Evolutionary conservation across 1,140 invertebrate species (phyloP), one percentile per base, ranked within the genome.

Genomic region (Myzus persicae): DNA sequence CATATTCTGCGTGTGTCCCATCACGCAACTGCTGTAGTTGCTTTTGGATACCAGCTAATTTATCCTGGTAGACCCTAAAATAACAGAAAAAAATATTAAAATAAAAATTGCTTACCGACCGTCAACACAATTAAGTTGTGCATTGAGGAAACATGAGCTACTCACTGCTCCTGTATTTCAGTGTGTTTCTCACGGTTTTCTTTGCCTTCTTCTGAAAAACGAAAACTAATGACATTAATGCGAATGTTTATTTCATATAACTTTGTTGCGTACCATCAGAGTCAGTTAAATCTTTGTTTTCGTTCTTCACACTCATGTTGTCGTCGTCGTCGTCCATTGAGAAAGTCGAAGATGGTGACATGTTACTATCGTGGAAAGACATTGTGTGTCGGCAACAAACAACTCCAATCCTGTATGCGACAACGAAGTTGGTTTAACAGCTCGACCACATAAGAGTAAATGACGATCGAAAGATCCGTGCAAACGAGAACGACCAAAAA

Each of bases 21-120:
- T 98, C 98, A 94, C 98, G 97, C 7, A 99, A 95, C 94, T 99
- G 98, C 94, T 98, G 97, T 40, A 99, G 94, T 94, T 98, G 98
- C 94, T 98, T 98, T 95, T 99, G 99, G 20, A 99, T 95, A 95
- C 96, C 97, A 1, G 97, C 97, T 93, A 99, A 95, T 95, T 99
- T 99, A 95, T 99, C 98, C 95, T 98, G 98, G 95, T 99, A 99
- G 96, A 99, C 98, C 95, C 93, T 93, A 44, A n/a, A 48, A 48
- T 36, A 1, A 91, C 18, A 36, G 44, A 51, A n/a, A 44, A 44
- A 40, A 51, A 51, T 11, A 51, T 22, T 81, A 0, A n/a, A 59
- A 93, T 3, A 8, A 22, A 46, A 91, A 82, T 48, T 48, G 36
- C 2, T 24, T 93, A 92, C 11, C 18, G 7, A 36, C 7, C 2